These are phyloP conservation scores for Pelobates fuscus DNA, from an alignment of 2,113 vertebrate genomes.

Conservation along the genomic window DNA sequence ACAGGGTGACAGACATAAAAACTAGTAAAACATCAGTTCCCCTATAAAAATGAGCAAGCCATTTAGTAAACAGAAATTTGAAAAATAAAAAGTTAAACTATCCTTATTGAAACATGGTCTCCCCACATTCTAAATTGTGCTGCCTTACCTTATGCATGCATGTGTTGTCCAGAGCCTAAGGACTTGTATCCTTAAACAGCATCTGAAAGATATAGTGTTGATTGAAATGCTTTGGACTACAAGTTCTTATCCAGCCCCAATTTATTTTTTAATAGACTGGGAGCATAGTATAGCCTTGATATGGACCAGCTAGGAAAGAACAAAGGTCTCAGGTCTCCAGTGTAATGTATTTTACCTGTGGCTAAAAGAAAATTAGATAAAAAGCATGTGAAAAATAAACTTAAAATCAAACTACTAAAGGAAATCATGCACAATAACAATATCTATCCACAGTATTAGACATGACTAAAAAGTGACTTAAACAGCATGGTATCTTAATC, in stretches of 20 bases:
- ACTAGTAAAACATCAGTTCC: too few relatives aligned
- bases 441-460: not conserved
- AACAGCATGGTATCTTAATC: too few relatives aligned
- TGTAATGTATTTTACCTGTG: conserved; percentile 4
- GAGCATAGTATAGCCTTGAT: not conserved
- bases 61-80: too few relatives aligned
- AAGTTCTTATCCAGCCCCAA: not conserved
- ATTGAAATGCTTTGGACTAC: not conserved
- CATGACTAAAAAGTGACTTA: not conserved
- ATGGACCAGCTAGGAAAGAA: not conserved
- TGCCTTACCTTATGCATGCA: not conserved
- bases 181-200: conserved; percentile 12
- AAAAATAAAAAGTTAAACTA: not conserved
- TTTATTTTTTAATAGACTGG: conserved; percentile 13
- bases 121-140: not conserved
- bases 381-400: not conserved
- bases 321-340: not conserved
- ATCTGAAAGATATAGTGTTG: not conserved
- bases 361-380: conserved; percentile 8
- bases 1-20: too few relatives aligned
- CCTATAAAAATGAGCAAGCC: too few relatives aligned
- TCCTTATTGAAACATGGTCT: not conserved
- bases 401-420: not conserved
- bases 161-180: conserved; percentile 13
- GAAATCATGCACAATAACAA: too few relatives aligned